Base-by-base conservation (phyloP, 2,797 vertebrate genomes). In the Danionella dracula region DNA sequence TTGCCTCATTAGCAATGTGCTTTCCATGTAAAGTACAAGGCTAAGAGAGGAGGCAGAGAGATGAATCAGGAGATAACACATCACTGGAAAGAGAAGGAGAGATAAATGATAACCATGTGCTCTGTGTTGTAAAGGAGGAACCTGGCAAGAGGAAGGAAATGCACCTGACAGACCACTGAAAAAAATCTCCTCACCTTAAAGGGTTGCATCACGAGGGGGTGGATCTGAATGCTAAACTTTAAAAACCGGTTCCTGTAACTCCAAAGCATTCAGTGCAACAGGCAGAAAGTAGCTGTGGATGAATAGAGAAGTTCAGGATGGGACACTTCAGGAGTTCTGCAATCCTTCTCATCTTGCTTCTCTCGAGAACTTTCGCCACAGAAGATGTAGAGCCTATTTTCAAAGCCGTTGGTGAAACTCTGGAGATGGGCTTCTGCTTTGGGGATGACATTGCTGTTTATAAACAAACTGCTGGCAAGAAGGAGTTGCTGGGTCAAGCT, bases 341-440 rank as follows among this genome's bases (percentile, higher is more conserved):
- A 21, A 7, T 83, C 42, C 53, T 84, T 20, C 73, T 89, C 32
- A 41, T 70, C 35, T 15, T 86, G 37, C 66, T 86, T 21, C 34
- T 87, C 55, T 68, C 31, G n/a, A 55, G 29, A 11, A 64, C 72
- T 56, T 16, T 65, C 1, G 35, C 31, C 53, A 9, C 75, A 8
- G 62, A 85, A 62, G 73, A 79, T 15, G 68, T 66, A 5, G 73
- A 82, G n/a, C 67, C 53, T 0, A 4, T 67, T n/a, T 81, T 89
- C 62, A 80, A 45, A 49, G 51, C 35, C 11, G 19, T 70, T 15
- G 70, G 77, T 4, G 61, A 1, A 9, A 1, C 1, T 0, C 23
- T 88, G 4, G 79, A 84, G 59, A 72, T 88, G 65, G 86, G 87
- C 0, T 87, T 82, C 60, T 90, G 89, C 59, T 88, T 89, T 0